phyloP scores from a whole-genome alignment of 2,888 invertebrate genomes.

The Dynastes grantii region DNA sequence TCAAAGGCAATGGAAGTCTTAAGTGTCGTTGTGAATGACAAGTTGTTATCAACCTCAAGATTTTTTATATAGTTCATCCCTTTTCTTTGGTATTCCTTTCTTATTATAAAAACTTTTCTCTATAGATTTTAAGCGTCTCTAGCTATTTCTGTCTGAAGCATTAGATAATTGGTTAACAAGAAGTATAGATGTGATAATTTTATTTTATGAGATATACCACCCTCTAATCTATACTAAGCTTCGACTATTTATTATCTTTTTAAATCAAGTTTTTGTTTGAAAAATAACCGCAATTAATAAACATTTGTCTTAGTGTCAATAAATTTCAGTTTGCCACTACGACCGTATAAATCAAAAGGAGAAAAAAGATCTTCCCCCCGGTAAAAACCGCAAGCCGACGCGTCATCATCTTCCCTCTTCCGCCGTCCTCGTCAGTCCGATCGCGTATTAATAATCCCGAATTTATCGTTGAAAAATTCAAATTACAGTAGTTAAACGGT shows the following conservation, averaged over 20 bases:
- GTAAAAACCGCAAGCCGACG: neutral
- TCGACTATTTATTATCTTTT: neutral
- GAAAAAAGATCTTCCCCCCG: neutral
- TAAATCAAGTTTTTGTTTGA: neutral
- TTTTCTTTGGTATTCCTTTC: too few relatives aligned
- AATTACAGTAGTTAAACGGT: constrained; percentile 55
- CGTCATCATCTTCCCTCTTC: neutral
- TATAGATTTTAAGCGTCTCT: too few relatives aligned
- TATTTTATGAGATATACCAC: too few relatives aligned
- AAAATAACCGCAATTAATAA: neutral
- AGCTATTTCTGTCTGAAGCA: too few relatives aligned
- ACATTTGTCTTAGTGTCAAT: neutral
- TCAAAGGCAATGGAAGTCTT: too few relatives aligned
- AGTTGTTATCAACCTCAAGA: too few relatives aligned
- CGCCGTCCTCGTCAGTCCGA: constrained; percentile 8
- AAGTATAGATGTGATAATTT: too few relatives aligned
- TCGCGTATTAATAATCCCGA: constrained; percentile 45
- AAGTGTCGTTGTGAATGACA: too few relatives aligned
- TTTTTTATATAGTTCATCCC: too few relatives aligned
- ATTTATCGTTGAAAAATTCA: constrained; percentile 51
- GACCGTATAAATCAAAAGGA: neutral
- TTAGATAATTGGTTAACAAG: too few relatives aligned
- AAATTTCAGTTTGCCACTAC: neutral
- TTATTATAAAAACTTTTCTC: too few relatives aligned
- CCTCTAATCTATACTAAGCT: too few relatives aligned